Evolutionary conservation across 2,888 invertebrate species (phyloP).

Genomic region (Caenorhabditis wallacei): DNA sequence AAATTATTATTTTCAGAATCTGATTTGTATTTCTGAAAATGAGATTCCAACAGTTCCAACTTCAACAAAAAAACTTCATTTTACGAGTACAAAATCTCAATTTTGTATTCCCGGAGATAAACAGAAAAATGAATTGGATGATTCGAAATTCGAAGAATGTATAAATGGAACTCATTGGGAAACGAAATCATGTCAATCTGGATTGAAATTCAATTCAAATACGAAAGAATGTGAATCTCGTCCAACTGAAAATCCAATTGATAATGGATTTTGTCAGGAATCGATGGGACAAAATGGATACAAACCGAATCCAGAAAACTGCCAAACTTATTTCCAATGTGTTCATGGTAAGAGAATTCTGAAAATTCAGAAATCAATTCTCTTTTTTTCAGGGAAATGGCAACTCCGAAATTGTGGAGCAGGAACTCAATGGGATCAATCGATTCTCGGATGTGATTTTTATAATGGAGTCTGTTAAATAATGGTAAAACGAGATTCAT

Average conservation of each 20-base stretch:
- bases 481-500: not conserved
- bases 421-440: slow-evolving; percentile 29
- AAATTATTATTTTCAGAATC: slow-evolving; percentile 36
- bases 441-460: slow-evolving; percentile 29
- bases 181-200: too few species aligned
- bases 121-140: too few species aligned
- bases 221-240: too few species aligned
- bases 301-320: slow-evolving; percentile 9
- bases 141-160: too few species aligned
- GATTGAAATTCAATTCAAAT: too few species aligned
- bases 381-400: slow-evolving; percentile 11
- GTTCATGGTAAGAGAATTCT: slow-evolving; percentile 12
- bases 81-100: not conserved
- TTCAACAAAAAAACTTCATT: not conserved
- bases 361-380: not conserved
- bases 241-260: not conserved
- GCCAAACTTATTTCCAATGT: slow-evolving; percentile 25
- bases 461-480: slow-evolving; percentile 11
- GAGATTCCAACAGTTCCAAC: not conserved
- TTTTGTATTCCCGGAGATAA: slow-evolving; percentile 12
- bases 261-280: slow-evolving; percentile 11
- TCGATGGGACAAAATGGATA: slow-evolving; percentile 18
- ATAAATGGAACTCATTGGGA: too few species aligned
- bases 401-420: slow-evolving; percentile 17
- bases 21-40: slow-evolving; percentile 5